These are phyloP conservation scores for Botia kubotai DNA, from an alignment of 2,797 vertebrate genomes.

Conservation along the genomic window DNA sequence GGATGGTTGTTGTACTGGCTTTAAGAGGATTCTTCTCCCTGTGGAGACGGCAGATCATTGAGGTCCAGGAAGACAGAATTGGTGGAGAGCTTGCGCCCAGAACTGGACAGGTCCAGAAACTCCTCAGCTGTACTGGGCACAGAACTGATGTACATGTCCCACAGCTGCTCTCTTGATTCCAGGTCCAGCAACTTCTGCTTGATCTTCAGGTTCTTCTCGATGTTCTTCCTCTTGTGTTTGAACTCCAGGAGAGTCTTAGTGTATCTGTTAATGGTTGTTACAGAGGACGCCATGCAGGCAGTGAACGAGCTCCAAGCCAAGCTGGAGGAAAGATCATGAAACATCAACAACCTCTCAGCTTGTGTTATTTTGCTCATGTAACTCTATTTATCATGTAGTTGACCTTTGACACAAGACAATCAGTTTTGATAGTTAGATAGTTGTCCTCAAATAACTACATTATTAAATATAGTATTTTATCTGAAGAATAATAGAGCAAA, in stretches of 20 bases:
- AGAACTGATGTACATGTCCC: conserved; percentile 89
- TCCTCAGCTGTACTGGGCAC: conserved; percentile 82
- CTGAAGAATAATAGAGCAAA: too few species aligned
- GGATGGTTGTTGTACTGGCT: background rate
- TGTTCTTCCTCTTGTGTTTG: conserved; percentile 87
- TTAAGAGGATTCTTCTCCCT: conserved; percentile 79
- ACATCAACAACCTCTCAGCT: background rate
- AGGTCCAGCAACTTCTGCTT: conserved; percentile 84
- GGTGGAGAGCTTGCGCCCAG: conserved; percentile 78
- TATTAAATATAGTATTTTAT: too few species aligned
- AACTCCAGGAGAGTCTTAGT: conserved; percentile 89
- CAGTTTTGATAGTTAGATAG: too few species aligned
- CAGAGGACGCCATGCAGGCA: conserved; percentile 90
- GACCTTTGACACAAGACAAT: background rate
- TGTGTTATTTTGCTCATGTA: background rate
- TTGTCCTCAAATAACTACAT: too few species aligned
- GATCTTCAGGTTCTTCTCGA: conserved; percentile 88
- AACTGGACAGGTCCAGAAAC: conserved; percentile 77
- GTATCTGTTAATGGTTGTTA: conserved; percentile 89
- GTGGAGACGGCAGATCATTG: conserved; percentile 70
- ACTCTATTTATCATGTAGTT: background rate
- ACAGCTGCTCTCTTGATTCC: conserved; percentile 83
- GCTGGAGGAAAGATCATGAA: conserved; percentile 66
- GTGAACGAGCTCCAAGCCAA: conserved; percentile 92
- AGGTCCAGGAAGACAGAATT: conserved; percentile 82